phyloP scores from a whole-genome alignment of 2,797 vertebrate species.

The Cercopithecus diana region DNA sequence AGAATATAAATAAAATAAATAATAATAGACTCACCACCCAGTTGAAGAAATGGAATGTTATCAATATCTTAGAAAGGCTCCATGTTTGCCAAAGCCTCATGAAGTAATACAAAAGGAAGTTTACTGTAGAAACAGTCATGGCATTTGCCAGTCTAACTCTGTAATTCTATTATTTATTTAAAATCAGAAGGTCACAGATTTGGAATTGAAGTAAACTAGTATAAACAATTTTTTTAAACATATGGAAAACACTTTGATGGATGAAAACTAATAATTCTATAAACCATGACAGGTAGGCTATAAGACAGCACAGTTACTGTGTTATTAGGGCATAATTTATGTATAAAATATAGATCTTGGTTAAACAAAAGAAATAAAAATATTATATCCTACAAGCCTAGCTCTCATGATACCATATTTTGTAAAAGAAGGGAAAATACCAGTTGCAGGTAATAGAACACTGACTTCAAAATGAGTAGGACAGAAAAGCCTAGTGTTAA shows the following conservation, averaged over 20 bases:
- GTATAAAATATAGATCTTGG: neutral
- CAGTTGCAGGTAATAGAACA: neutral
- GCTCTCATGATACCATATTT: neutral
- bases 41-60: neutral
- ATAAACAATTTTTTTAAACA: neutral
- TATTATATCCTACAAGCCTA: fast-evolving
- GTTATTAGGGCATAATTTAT: neutral
- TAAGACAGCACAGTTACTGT: neutral
- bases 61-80: neutral
- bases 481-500: fast-evolving
- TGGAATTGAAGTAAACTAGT: neutral
- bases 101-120: neutral
- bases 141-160: neutral
- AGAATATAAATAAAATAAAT: neutral
- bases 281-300: neutral
- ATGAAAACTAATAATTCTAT: neutral
- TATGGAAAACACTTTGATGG: neutral
- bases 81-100: neutral
- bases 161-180: neutral
- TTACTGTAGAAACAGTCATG: neutral
- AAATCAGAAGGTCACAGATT: neutral
- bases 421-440: neutral
- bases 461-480: neutral
- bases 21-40: fast-evolving
- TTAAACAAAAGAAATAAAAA: neutral